Evolutionary conservation across 2,113 vertebrate genomes (phyloP), one percentile per base, ranked within the genome.

Genomic region (Trachemys scripta): DNA sequence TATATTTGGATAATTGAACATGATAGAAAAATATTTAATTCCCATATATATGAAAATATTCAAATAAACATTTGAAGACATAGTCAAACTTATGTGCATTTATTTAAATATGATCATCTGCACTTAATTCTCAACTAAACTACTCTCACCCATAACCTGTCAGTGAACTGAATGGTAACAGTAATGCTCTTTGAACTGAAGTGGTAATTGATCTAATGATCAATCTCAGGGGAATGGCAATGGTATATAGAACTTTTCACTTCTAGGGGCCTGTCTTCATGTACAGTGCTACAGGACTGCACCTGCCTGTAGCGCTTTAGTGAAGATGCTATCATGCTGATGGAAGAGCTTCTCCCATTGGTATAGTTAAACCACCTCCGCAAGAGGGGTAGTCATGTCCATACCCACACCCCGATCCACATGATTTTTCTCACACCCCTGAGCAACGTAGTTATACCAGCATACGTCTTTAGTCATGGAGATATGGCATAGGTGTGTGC

Each of bases 141-240:
- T 4, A 45, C 4, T 29, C 81, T 88, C 11, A 45, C 29, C 24
- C 10, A 90, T 82, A 90, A 45, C 4, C 2, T 13, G 0, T 0
- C 4, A 29, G 50, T 54, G 76, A 94, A 94, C 8, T 53, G 83
- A 38, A 81, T 45, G 31, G 93, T 89, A 20, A 27, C 87, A 76
- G 17, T 7, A 49, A 25, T 16, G 7, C 85, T 75, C 14, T 24
- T 24, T 13, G 45, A 89, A 86, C 14, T 29, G n/a, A 31, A 93
- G 79, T 38, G 35, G 19, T 3, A 45, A 95, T 0, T 8, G 38
- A 3, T 1, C 82, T 56, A 24, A 92, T 47, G 22, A 12, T 72
- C 59, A 62, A 82, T 24, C 83, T 82, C 45, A 49, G 69, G 25
- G 38, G 49, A 38, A 31, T 49, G 4, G 47, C 4, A 11, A 45